phyloP scores from a whole-genome alignment of 1,140 invertebrate species.

The Drosophila fuyamai region DNA sequence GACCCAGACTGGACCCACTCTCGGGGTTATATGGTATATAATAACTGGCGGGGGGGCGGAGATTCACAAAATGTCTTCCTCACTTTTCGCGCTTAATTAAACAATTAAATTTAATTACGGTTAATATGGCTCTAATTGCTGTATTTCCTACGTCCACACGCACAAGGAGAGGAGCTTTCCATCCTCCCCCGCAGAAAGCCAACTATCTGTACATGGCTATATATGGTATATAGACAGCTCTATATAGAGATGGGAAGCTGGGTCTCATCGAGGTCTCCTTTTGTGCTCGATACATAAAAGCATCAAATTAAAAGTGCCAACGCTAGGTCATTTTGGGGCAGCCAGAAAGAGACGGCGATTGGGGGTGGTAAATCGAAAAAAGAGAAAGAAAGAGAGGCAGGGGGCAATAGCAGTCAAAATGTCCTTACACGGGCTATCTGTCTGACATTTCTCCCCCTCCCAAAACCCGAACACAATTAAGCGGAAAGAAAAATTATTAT shows the following conservation, averaged over 20 bases:
- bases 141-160: conserved; percentile 82
- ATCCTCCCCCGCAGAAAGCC: background rate
- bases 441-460: conserved; percentile 39
- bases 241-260: conserved; percentile 22
- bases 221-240: conserved; percentile 21
- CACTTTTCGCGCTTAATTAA: conserved; percentile 84
- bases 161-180: conserved; percentile 49
- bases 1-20: conserved; percentile 8
- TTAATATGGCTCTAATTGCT: conserved; percentile 85
- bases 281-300: conserved; percentile 69
- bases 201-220: conserved; percentile 29
- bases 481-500: conserved; percentile 84
- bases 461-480: conserved; percentile 74
- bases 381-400: conserved; percentile 3
- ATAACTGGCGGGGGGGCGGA: conserved; percentile 17
- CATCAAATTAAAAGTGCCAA: conserved; percentile 81
- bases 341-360: conserved; percentile 12
- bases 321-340: conserved; percentile 53
- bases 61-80: conserved; percentile 78
- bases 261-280: conserved; percentile 33
- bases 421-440: conserved; percentile 69
- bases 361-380: background rate
- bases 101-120: conserved; percentile 85
- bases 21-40: conserved; percentile 35
- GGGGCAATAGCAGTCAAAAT: conserved; percentile 20